Evolutionary conservation across 53 echinoderm and acorn worm species (phyloP), one percentile per base, ranked within the genome.

Genomic region (Temnopleurus reevesii): DNA sequence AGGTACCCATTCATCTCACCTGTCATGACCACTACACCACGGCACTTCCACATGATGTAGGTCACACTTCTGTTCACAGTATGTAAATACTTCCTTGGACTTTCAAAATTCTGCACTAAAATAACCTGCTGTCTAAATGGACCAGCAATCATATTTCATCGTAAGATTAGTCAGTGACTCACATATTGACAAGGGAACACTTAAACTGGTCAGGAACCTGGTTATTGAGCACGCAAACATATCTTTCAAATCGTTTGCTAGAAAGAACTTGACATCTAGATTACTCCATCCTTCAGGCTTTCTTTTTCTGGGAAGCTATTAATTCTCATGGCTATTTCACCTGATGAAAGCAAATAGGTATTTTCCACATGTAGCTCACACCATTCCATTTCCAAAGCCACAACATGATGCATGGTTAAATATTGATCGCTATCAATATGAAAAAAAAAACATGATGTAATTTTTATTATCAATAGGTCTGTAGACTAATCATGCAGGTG

Each of bases 131-230:
- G 56, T 56, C 3, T 56, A 24, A 56, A 56, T 17, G 3, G 56
- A 24, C 24, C 8, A 56, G 24, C 21, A 41, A 27, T 41, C 71
- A 71, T 36, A 71, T 71, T 71, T 71, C 21, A 21, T 71, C 26
- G 41, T 43, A 0, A 71, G 71, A 71, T 71, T 71, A 71, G 41
- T 8, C 21, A 21, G 21, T 71, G 71, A 71, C 71, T 71, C 71
- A 71, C 41, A n/a, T 36, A 71, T 71, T 71, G 71, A 71, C 71
- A 36, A 71, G 71, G 23, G 21, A 10, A 71, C 41, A 71, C 33
- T 63, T 21, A 71, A 64, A 21, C 8, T 38, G 71, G 19, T 41
- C 38, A 21, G 71, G 41, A 71, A 38, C 71, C 41, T 71, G n/a
- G 71, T 18, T n/a, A 35, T 65, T 36, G 18, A 65, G 38, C 4